Evolutionary conservation across 2,113 vertebrate species (phyloP).

Genomic region (Sylvicapra grimmia): DNA sequence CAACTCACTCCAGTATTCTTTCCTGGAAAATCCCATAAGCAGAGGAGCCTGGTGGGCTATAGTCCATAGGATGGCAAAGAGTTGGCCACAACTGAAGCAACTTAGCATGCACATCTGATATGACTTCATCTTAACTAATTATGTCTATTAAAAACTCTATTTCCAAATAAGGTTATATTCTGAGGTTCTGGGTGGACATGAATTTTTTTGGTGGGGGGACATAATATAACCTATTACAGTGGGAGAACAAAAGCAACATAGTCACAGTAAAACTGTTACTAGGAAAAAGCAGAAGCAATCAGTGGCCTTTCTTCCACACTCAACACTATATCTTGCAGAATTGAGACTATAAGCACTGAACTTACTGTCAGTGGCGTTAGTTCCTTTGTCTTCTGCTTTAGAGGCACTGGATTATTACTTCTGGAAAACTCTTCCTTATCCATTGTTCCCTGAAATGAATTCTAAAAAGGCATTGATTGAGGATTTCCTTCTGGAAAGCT

Average conservation of each 20-base stretch:
- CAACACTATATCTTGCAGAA: background rate
- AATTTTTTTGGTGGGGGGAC: background rate
- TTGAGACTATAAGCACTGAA: background rate
- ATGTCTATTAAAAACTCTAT: background rate
- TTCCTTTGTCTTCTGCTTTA: background rate
- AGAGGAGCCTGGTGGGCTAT: background rate
- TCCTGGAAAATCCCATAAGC: background rate
- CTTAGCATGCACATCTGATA: background rate
- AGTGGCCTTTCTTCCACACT: background rate
- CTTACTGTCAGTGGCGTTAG: background rate
- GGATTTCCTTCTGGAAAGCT: background rate
- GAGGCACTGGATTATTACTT: background rate
- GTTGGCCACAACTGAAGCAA: background rate
- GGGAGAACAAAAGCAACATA: background rate
- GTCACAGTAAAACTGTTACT: background rate
- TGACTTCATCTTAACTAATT: background rate
- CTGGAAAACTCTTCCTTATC: background rate
- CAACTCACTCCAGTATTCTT: background rate
- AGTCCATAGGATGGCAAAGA: background rate
- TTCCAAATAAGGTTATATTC: background rate
- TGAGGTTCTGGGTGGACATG: background rate
- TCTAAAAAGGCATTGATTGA: background rate
- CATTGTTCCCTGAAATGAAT: background rate
- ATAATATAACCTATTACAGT: background rate
- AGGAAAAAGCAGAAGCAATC: background rate